phyloP scores from a whole-genome alignment of 1,140 invertebrate genomes.

The Olivierus martensii region DNA sequence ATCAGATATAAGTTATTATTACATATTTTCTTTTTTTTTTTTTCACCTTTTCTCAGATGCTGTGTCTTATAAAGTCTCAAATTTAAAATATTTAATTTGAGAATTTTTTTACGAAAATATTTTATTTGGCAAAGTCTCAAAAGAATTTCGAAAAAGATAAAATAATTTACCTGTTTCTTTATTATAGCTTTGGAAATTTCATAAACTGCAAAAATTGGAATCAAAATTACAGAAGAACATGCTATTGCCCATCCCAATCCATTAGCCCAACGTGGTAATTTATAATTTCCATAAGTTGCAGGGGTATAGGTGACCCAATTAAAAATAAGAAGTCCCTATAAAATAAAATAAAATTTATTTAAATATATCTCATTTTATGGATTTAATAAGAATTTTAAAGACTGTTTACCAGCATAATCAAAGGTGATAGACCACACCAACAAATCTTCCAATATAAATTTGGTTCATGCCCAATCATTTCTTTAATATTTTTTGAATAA shows the following conservation, averaged over 20 bases:
- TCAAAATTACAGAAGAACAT: slow-evolving; percentile 37
- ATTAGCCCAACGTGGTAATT: slow-evolving; percentile 40
- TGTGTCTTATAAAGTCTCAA: no score
- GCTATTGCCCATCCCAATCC: slow-evolving; percentile 37
- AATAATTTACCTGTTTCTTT: neutral
- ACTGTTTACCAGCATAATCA: slow-evolving; percentile 25
- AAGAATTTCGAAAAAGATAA: no score
- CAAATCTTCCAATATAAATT: slow-evolving; percentile 27
- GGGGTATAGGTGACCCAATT: slow-evolving; percentile 35
- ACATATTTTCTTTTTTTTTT: no score
- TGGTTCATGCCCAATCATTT: slow-evolving; percentile 29
- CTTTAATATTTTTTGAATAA: slow-evolving; percentile 26
- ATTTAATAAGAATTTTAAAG: neutral
- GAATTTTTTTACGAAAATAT: no score
- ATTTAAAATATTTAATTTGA: no score
- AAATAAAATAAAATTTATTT: neutral
- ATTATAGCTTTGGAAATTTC: neutral
- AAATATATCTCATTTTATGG: no score
- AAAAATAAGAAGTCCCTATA: slow-evolving; percentile 39
- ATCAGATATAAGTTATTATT: no score
- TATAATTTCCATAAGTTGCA: slow-evolving; percentile 31
- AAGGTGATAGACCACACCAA: slow-evolving; percentile 28
- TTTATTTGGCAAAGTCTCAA: no score
- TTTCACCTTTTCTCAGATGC: no score
- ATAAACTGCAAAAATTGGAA: slow-evolving; percentile 29